These are phyloP conservation scores for Ptychochromis oligacanthus DNA, from an alignment of 2,113 vertebrate species.

Conservation along the genomic window DNA sequence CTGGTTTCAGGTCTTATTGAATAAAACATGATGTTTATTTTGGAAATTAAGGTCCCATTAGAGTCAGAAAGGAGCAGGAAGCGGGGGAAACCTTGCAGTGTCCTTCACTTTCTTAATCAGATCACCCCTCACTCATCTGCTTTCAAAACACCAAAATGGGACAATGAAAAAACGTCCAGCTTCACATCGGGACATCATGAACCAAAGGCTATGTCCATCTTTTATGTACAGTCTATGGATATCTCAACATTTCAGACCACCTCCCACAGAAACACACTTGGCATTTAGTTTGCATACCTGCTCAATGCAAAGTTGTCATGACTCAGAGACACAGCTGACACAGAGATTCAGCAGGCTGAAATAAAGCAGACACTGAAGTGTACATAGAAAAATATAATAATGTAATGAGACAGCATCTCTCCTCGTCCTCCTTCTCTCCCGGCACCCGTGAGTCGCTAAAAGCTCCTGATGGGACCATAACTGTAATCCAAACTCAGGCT, in stretches of 20 bases:
- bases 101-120: no score
- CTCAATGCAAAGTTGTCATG: no score
- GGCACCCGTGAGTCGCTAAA: neutral
- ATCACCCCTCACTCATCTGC: neutral
- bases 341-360: no score
- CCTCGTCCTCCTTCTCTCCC: neutral
- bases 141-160: neutral
- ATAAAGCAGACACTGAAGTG: no score
- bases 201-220: no score
- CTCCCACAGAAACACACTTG: no score
- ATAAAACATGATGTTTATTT: neutral
- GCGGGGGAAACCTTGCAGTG: no score
- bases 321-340: no score
- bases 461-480: slow-evolving; percentile 1
- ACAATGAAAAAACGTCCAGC: neutral
- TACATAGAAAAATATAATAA: neutral
- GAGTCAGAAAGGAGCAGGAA: neutral
- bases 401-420: neutral
- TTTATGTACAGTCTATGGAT: neutral
- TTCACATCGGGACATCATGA: neutral
- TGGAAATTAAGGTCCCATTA: neutral
- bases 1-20: neutral
- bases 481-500: neutral
- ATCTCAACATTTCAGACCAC: neutral
- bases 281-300: no score